Conservation (phyloP, 2,797 vertebrate species). For the Mallotus villosus region DNA sequence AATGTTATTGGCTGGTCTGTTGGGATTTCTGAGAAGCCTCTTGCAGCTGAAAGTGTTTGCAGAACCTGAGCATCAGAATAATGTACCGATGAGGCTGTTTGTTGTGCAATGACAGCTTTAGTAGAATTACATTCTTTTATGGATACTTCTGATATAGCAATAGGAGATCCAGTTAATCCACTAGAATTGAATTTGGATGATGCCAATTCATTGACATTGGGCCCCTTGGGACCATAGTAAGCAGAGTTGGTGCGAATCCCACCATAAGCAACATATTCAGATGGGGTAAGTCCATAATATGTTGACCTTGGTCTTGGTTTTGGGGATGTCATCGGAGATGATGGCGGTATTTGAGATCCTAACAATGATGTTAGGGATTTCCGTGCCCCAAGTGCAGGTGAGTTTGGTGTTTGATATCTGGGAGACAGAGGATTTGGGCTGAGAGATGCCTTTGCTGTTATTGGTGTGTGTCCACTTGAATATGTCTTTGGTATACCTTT, state of each 20-base stretch:
- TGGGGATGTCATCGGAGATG: conserved; percentile 38
- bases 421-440: conserved; percentile 37
- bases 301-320: conserved; percentile 67
- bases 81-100: conserved; percentile 27
- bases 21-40: conserved; percentile 25
- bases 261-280: conserved; percentile 70
- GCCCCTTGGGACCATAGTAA: conserved; percentile 37
- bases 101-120: conserved; percentile 46
- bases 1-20: conserved; percentile 26
- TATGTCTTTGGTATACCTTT: conserved; percentile 38
- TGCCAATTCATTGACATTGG: conserved; percentile 27
- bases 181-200: conserved; percentile 41
- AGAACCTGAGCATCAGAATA: conserved; percentile 23
- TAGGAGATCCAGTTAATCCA: conserved; percentile 16
- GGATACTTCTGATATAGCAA: conserved; percentile 39
- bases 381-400: conserved; percentile 58
- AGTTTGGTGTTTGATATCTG: conserved; percentile 21
- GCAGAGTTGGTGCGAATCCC: conserved; percentile 59
- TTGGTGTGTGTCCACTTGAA: conserved; percentile 30
- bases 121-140: conserved; percentile 15
- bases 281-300: conserved; percentile 76
- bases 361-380: conserved; percentile 68
- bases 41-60: conserved; percentile 24
- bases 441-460: conserved; percentile 26
- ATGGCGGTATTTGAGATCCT: conserved; percentile 61